Evolutionary conservation across 2,888 invertebrate genomes (phyloP), one percentile per base, ranked within the genome.

Genomic region (Mesorhabditis belari): DNA sequence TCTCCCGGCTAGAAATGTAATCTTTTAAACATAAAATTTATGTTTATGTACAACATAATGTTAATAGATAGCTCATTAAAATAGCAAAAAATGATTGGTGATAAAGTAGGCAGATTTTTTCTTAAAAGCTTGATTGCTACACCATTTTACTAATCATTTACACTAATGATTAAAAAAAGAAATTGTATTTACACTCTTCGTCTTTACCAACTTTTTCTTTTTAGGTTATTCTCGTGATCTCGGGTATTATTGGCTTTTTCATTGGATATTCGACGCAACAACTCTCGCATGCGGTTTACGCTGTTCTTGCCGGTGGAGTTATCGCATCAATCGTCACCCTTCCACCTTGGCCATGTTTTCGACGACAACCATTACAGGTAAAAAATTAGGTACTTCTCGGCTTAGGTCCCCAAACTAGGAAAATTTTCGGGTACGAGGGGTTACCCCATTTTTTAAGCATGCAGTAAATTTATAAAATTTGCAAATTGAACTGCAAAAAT

Each of bases 261-360:
- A 66, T 73, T 49, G 79, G 79, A 19, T 76, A 64, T 65, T 60
- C 62, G 55, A 72, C 69, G 6, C 77, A 79, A 49, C 73, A 73
- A 53, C 70, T 73, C 28, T 69, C 69, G 2, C 62, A 71, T 49
- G 67, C 70, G 4, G 68, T 73, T 29, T 71, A 61, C 62, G 70
- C 57, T 6, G 67, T 80, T 24, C 62, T 73, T 26, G 65, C 60
- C 5, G 77, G 76, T 19, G 69, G 73, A 12, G 57, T 65, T 6
- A 58, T 79, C 58, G 65, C 79, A 12, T 69, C 67, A 4, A 59
- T 79, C 24, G 58, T 80, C 60, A 70, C 77, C 54, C 64, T 79
- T 26, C 76, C 76, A 26, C 77, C 79, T 29, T 80, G 79, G 79
- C 73, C 79, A 23, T 73, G 70, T 55, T 79, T 73, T 64, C 69